Evolutionary conservation across 2,888 invertebrate species (phyloP), one percentile per base, ranked within the genome.

Genomic region (Chrysopilus asiliformis): DNA sequence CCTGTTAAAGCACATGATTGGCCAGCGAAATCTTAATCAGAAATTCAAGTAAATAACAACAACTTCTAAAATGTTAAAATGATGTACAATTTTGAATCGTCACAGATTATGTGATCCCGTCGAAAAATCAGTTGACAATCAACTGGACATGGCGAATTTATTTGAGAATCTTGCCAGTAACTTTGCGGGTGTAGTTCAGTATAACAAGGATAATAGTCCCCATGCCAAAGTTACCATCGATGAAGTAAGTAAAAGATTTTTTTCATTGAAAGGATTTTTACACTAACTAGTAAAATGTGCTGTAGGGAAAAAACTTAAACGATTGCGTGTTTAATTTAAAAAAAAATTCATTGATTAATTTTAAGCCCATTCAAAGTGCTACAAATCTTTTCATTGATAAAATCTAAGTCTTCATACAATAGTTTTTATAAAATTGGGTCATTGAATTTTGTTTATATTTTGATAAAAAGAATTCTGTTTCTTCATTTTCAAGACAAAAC

Each of bases 141-240:
- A 45, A 3, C 63, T 74, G 26, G 85, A 89, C 51, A 69, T 89
- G 10, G 69, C 79, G 2, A 90, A 79, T 55, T 75, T 95, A 38
- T 89, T 77, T 56, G 79, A 78, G 54, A 73, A 72, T n/a, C 60
- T 94, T 27, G 83, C 90, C 1, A 75, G 79, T 29, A 82, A 85
- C 60, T 86, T 94, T 60, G 91, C 89, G 34, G 87, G 78, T 26
- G 72, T 93, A 26, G 93, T 94, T 0, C 94, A 95, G 53, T 94
- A 94, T 58, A 93, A 94, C 57, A 84, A 85, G 55, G 93, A 93
- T 53, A 93, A 93, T 57, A 71, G 90, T 18, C 74, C 75, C 8
- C 68, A 76, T 53, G 69, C 70, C 12, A 80, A 77, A 44, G 67
- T 87, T 7, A 87, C 89, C 3, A 83, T 94, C 17, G 80, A 85